Percentiles rank a stretch among this genome's conserved stretches.
phyloP scores from a whole-genome alignment of 1,140 invertebrate species.

The Araneus ventricosus region DNA sequence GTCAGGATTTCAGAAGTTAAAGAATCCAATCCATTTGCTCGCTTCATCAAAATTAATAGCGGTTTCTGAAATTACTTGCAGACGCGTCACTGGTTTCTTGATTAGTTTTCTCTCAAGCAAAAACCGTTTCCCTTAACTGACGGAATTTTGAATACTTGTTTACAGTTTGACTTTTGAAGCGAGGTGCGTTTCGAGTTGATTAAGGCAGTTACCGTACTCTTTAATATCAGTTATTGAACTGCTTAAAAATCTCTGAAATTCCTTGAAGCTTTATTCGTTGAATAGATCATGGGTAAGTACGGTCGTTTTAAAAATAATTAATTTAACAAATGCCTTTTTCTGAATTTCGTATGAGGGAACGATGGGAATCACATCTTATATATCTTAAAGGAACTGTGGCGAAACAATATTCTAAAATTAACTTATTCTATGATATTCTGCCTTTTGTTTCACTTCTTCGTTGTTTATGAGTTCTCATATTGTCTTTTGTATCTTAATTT shows the following conservation, averaged over 20 bases:
- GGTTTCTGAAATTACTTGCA: conserved; percentile 32
- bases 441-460: no score
- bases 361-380: no score
- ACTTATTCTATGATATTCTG: no score
- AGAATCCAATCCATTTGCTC: conserved; percentile 27
- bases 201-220: neutral
- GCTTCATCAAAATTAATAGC: conserved; percentile 61
- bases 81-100: conserved; percentile 33
- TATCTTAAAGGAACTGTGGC: no score
- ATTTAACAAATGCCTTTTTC: no score
- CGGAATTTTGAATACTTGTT: neutral
- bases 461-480: no score
- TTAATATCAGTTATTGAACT: neutral
- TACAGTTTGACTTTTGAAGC: conserved; percentile 13
- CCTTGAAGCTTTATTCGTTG: no score
- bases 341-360: no score
- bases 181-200: neutral
- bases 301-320: no score
- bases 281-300: no score
- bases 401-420: no score
- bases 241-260: neutral
- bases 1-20: neutral
- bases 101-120: conserved; percentile 58
- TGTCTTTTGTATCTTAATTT: no score
- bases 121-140: conserved; percentile 30